Percentiles rank a stretch among this genome's conserved stretches.
phyloP scores from a whole-genome alignment of 2,797 vertebrate species.

The Lithobates sylvaticus region DNA sequence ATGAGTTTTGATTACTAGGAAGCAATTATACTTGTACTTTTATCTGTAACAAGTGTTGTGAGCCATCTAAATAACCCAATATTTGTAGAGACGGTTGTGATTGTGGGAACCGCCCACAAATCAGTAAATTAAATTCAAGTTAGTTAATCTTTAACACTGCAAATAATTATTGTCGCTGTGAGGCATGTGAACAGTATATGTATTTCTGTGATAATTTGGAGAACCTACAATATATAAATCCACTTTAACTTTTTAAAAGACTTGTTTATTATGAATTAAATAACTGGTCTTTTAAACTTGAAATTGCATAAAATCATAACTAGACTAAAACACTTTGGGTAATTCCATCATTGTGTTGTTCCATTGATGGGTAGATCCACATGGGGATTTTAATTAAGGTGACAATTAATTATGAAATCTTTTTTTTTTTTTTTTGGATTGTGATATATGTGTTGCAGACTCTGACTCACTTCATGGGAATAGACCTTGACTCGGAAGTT shows the following conservation, averaged over 20 bases:
- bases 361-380: slow-evolving; percentile 60
- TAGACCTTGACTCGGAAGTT: slow-evolving; percentile 46
- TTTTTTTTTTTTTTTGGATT: slow-evolving; percentile 45
- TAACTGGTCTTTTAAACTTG: slow-evolving; percentile 34
- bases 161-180: background rate
- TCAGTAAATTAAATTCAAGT: no score
- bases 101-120: no score
- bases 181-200: background rate
- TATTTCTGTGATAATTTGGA: background rate
- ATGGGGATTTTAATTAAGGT: slow-evolving; percentile 66
- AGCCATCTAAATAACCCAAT: no score
- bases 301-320: slow-evolving; percentile 25
- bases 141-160: no score
- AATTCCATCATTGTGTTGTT: slow-evolving; percentile 51
- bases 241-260: slow-evolving; percentile 12
- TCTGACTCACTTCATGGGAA: slow-evolving; percentile 54
- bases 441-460: slow-evolving; percentile 2
- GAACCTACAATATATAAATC: background rate
- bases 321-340: slow-evolving; percentile 27
- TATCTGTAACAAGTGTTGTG: no score
- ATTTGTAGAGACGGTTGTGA: no score
- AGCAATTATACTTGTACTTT: no score
- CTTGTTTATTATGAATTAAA: slow-evolving; percentile 30
- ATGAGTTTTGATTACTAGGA: no score
- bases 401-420: slow-evolving; percentile 58